These are phyloP conservation scores for Phymastichus coffea DNA, from an alignment of 1,140 invertebrate species.

Conservation along the genomic window DNA sequence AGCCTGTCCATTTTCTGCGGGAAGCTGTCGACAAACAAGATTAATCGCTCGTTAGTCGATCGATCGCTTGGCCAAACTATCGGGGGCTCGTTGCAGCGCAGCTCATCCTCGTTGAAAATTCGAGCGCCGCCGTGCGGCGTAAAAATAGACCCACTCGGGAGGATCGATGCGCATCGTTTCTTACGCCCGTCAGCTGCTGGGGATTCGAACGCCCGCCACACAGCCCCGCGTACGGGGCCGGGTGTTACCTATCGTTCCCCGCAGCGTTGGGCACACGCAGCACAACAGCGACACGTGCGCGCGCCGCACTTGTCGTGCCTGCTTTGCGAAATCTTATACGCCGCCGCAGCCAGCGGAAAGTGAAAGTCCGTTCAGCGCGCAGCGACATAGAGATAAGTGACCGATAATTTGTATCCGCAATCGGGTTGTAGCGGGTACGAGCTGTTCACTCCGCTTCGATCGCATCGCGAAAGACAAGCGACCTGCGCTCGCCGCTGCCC, in stretches of 20 bases:
- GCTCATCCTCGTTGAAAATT: too few relatives aligned
- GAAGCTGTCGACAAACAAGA: constrained; percentile 51
- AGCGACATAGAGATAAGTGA: not conserved
- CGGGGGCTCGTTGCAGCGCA: too few relatives aligned
- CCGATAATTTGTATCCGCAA: constrained; percentile 22
- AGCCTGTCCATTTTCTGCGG: constrained; percentile 62
- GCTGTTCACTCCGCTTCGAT: not conserved
- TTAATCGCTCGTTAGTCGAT: not conserved
- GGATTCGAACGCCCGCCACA: too few relatives aligned
- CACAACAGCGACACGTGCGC: not conserved
- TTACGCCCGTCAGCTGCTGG: too few relatives aligned
- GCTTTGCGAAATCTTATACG: not conserved
- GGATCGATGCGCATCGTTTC: too few relatives aligned
- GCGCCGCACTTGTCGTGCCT: not conserved
- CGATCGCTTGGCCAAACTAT: too few relatives aligned
- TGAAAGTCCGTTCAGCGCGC: not conserved
- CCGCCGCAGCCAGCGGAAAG: not conserved
- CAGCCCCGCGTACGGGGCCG: too few relatives aligned
- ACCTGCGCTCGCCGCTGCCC: too few relatives aligned
- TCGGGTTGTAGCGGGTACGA: not conserved
- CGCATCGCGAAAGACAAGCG: not conserved
- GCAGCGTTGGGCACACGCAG: too few relatives aligned
- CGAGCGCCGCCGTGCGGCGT: too few relatives aligned
- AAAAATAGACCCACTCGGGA: too few relatives aligned
- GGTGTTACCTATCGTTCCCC: too few relatives aligned